A percentile compares a stretch with the other conserved stretches of the same genome.
These are phyloP conservation scores for Noctua janthe DNA, from an alignment of 2,888 invertebrate genomes.

Conservation along the genomic window DNA sequence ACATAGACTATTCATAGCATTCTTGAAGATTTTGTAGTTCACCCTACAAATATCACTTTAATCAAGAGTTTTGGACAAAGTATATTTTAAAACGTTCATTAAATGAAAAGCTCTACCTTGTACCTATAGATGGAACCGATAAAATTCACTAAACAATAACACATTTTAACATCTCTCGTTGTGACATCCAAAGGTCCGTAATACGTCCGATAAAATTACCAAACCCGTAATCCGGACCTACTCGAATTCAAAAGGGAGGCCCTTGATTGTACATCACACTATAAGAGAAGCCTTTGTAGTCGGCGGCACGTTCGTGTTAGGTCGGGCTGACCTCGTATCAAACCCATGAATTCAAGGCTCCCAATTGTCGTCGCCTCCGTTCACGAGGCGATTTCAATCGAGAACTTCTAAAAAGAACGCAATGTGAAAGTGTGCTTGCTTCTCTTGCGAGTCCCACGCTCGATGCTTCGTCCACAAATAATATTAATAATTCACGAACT, in stretches of 20 bases:
- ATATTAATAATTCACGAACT: slow-evolving; percentile 32
- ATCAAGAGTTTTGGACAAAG: background rate
- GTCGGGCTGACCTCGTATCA: slow-evolving; percentile 43
- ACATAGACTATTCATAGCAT: slow-evolving; percentile 26
- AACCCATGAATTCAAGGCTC: slow-evolving; percentile 62
- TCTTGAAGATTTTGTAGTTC: slow-evolving; percentile 6
- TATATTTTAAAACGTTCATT: background rate
- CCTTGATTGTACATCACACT: slow-evolving; percentile 22
- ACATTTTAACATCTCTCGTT: background rate
- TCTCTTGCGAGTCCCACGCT: slow-evolving; percentile 42
- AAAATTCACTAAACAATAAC: background rate
- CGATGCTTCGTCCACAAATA: slow-evolving; percentile 10
- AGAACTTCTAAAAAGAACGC: slow-evolving; percentile 45
- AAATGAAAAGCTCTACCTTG: no score
- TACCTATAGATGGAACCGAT: background rate
- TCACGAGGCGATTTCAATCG: slow-evolving; percentile 53
- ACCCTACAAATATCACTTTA: slow-evolving; percentile 8
- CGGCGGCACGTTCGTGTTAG: slow-evolving; percentile 35
- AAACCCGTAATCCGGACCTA: background rate
- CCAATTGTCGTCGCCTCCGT: slow-evolving; percentile 47
- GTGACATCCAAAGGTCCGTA: background rate
- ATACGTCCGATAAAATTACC: background rate
- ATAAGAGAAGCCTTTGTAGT: slow-evolving; percentile 37
- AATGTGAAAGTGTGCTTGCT: slow-evolving; percentile 47
- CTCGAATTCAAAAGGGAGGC: slow-evolving; percentile 2